A percentile compares a stretch with the other conserved stretches of the same genome.
These are phyloP conservation scores for Ormyrus rosae DNA, from an alignment of 2,888 invertebrate species.

Conservation along the genomic window DNA sequence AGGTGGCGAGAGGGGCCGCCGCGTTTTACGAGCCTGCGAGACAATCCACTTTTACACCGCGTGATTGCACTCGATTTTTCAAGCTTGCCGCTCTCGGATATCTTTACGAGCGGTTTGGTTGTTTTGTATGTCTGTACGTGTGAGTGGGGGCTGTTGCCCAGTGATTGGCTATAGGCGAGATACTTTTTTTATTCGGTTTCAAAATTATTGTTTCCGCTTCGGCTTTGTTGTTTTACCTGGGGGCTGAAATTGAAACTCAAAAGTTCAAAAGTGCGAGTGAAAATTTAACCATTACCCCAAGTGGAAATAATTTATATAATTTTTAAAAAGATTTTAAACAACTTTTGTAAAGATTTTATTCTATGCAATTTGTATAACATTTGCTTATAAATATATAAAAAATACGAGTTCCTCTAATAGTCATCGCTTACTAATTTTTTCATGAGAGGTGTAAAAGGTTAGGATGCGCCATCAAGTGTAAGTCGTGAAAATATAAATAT, in stretches of 20 bases:
- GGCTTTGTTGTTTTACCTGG: not conserved
- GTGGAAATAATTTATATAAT: too few species aligned
- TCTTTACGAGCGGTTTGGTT: constrained; percentile 30
- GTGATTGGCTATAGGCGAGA: not conserved
- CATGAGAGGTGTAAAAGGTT: too few species aligned
- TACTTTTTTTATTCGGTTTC: not conserved
- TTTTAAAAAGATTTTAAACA: too few species aligned
- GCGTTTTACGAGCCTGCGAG: constrained; percentile 31
- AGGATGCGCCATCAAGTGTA: too few species aligned
- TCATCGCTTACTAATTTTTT: too few species aligned
- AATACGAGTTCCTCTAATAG: too few species aligned
- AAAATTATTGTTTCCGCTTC: not conserved
- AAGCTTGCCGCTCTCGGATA: not conserved
- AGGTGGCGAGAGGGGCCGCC: constrained; percentile 6
- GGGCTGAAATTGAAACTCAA: not conserved
- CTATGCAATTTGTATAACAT: too few species aligned
- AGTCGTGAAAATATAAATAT: too few species aligned
- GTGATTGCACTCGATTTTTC: constrained; percentile 17
- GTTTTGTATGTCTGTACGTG: not conserved
- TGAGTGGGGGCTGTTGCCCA: not conserved
- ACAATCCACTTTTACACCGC: constrained; percentile 32
- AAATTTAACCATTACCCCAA: too few species aligned
- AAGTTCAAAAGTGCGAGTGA: too few species aligned
- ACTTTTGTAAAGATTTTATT: too few species aligned
- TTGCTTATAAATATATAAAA: too few species aligned